Conservation (phyloP, 1,140 invertebrate genomes). For the Euwallacea similis region DNA sequence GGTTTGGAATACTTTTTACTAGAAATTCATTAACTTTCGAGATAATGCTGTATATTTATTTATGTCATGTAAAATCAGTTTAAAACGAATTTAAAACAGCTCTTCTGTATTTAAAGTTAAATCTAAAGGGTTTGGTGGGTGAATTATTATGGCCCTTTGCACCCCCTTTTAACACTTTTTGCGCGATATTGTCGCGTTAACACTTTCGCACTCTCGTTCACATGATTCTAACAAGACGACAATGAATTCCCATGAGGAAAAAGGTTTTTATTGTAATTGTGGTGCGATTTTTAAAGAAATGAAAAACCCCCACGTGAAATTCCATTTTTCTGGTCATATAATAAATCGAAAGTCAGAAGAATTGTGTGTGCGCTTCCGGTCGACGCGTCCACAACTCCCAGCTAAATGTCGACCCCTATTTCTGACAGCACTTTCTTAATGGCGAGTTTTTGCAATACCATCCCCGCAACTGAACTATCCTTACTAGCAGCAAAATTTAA, state of each 20-base stretch:
- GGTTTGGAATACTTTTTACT: too few relatives aligned
- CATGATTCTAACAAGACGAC: constrained; percentile 34
- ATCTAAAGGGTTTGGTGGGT: too few relatives aligned
- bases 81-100: too few relatives aligned
- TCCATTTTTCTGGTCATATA: constrained; percentile 34
- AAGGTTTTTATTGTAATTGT: constrained; percentile 41
- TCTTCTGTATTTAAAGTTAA: too few relatives aligned
- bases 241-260: constrained; percentile 34
- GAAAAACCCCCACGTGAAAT: constrained; percentile 31
- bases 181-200: constrained; percentile 19
- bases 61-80: too few relatives aligned
- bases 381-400: background rate
- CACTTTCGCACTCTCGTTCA: constrained; percentile 37
- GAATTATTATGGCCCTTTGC: too few relatives aligned
- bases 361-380: constrained; percentile 27
- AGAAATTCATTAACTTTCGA: too few relatives aligned
- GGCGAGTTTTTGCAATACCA: too few relatives aligned
- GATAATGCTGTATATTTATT: too few relatives aligned
- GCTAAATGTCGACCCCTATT: constrained; percentile 20
- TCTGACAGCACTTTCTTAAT: constrained; percentile 24
- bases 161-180: constrained; percentile 12
- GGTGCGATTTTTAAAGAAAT: constrained; percentile 29
- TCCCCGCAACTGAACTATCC: too few relatives aligned
- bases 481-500: too few relatives aligned
- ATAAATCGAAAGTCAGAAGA: constrained; percentile 31